These are phyloP conservation scores for Mechanitis messenoides DNA, from an alignment of 2,888 invertebrate genomes.

Conservation along the genomic window DNA sequence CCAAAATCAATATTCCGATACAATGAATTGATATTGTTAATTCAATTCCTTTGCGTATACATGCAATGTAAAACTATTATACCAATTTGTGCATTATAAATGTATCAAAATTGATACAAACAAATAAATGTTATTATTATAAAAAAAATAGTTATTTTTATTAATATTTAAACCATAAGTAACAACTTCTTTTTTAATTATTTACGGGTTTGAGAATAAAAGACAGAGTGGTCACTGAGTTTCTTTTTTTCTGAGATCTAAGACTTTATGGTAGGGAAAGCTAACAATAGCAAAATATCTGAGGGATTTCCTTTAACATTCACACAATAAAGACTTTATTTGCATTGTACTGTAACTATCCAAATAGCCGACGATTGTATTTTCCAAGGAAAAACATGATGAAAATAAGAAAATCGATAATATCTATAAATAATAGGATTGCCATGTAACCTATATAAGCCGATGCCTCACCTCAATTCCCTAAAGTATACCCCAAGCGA, in stretches of 20 bases:
- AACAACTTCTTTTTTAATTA: background rate
- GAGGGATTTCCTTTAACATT: conserved; percentile 4
- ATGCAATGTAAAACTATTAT: no score
- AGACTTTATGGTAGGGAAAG: background rate
- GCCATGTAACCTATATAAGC: conserved; percentile 6
- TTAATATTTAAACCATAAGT: no score
- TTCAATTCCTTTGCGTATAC: no score
- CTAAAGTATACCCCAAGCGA: conserved; percentile 2
- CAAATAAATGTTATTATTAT: no score
- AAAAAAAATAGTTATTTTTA: no score
- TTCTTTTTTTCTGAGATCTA: background rate
- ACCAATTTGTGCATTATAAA: no score
- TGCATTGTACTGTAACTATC: background rate
- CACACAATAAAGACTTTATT: conserved; percentile 1
- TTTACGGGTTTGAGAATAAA: background rate
- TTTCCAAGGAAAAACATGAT: no score
- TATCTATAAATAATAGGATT: conserved; percentile 7
- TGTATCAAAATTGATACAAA: no score
- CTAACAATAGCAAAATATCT: background rate
- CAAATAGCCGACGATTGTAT: conserved; percentile 1
- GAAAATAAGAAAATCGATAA: background rate
- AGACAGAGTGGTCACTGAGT: background rate
- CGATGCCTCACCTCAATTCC: conserved; percentile 2
- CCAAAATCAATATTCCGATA: no score
- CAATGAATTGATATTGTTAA: no score